Percentiles rank a stretch among this genome's conserved stretches.
phyloP scores from a whole-genome alignment of 2,888 invertebrate genomes.

The Hymenopus coronatus region DNA sequence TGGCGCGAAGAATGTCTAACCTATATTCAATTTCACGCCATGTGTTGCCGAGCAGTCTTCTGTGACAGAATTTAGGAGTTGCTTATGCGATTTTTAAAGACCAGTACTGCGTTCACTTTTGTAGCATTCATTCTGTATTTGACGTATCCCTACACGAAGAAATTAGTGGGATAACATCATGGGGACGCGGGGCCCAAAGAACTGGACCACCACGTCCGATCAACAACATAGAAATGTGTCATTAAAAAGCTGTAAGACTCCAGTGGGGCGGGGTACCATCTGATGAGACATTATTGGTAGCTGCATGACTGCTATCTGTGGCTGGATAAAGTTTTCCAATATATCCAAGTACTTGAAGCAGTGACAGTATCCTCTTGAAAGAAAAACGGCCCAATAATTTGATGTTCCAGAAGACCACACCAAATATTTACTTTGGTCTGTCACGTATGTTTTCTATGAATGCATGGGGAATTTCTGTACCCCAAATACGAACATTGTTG shows the following conservation, averaged over 20 bases:
- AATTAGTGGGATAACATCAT: neutral
- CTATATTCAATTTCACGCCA: no score
- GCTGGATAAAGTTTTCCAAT: neutral
- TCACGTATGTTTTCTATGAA: neutral
- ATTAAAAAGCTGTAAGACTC: neutral
- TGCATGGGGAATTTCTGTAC: no score
- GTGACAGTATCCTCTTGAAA: neutral
- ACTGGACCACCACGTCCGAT: neutral
- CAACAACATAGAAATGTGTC: neutral
- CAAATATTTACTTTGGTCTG: neutral
- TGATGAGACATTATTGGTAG: neutral
- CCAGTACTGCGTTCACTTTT: neutral
- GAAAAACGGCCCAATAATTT: no score
- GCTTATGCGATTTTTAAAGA: no score
- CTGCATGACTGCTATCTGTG: neutral
- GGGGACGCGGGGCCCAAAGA: neutral
- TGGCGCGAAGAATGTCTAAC: no score
- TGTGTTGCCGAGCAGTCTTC: no score
- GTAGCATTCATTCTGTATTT: neutral
- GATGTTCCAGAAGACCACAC: neutral
- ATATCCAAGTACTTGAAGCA: neutral
- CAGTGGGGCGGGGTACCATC: neutral
- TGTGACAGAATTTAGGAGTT: no score
- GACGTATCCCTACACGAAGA: no score
- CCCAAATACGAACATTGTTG: no score